These are phyloP conservation scores for Calypte anna DNA, from an alignment of 2,113 vertebrate species.

Conservation along the genomic window DNA sequence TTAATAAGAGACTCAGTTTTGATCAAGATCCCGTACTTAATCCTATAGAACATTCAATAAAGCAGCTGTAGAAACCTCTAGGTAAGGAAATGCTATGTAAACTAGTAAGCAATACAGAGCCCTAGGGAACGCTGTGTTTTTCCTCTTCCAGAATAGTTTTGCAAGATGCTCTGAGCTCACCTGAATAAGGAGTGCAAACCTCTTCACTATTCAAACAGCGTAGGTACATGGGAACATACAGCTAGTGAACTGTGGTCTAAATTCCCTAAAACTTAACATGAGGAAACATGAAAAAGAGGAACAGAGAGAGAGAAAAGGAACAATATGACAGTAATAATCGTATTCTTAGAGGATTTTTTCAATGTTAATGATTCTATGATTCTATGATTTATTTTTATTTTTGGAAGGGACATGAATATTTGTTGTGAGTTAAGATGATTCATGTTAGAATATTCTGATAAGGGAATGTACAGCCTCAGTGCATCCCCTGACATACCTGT, in stretches of 20 bases:
- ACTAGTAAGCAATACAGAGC: background rate
- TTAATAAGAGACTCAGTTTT: background rate
- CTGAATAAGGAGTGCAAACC: background rate
- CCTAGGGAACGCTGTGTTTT: background rate
- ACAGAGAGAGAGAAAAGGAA: background rate
- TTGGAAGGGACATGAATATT: background rate
- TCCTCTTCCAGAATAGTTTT: background rate
- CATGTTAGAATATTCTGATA: background rate
- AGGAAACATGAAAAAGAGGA: background rate
- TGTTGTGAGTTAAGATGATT: background rate
- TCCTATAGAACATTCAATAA: slow-evolving; percentile 21
- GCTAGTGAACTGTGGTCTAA: background rate
- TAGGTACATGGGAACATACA: background rate
- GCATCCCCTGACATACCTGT: background rate
- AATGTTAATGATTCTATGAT: too few relatives aligned
- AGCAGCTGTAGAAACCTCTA: slow-evolving; percentile 18
- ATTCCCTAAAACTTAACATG: background rate
- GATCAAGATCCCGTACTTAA: slow-evolving; percentile 5
- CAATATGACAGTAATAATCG: background rate
- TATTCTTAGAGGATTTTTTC: too few relatives aligned
- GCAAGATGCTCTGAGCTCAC: background rate
- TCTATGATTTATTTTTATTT: background rate
- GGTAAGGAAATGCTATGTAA: background rate
- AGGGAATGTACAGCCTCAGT: background rate
- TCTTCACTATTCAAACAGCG: background rate